Percentiles rank a stretch among this genome's conserved stretches.
Conservation (phyloP, 2,113 vertebrate species). For the Gambusia affinis region DNA sequence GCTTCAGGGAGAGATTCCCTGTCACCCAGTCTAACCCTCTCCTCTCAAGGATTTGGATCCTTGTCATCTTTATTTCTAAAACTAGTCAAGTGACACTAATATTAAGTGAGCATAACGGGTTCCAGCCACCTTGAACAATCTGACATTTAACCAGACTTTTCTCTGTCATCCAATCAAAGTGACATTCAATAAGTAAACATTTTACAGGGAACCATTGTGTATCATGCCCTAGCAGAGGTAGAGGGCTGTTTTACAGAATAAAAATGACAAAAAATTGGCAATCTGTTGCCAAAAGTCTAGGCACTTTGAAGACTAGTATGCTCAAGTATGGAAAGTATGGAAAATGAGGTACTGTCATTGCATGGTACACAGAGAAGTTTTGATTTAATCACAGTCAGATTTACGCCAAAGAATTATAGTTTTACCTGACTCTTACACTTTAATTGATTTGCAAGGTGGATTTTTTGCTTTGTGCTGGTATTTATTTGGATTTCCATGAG, state of each 20-base stretch:
- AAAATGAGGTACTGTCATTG: not conserved
- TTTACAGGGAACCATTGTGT: not conserved
- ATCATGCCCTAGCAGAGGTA: slow-evolving; percentile 4
- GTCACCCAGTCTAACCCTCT: slow-evolving; percentile 61
- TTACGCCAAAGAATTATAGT: not conserved
- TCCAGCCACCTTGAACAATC: slow-evolving; percentile 55
- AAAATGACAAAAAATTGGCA: not conserved
- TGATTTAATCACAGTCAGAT: slow-evolving; percentile 9
- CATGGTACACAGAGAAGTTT: not conserved
- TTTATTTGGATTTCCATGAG: slow-evolving; percentile 25
- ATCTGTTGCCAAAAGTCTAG: not conserved
- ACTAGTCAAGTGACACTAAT: slow-evolving; percentile 64
- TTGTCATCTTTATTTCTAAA: slow-evolving; percentile 64
- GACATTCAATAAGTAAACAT: slow-evolving; percentile 39
- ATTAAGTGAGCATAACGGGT: slow-evolving; percentile 57
- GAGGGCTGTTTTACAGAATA: slow-evolving; percentile 1
- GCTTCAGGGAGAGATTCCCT: slow-evolving; percentile 63
- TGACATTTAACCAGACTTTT: slow-evolving; percentile 38
- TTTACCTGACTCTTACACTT: not conserved
- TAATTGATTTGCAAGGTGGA: slow-evolving; percentile 33
- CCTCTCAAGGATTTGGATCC: slow-evolving; percentile 52
- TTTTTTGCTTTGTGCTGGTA: slow-evolving; percentile 12
- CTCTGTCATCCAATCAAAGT: slow-evolving; percentile 32
- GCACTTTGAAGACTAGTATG: not conserved
- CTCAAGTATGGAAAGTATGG: not conserved